These are phyloP conservation scores for Bubalus kerabau DNA, from an alignment of 2,113 vertebrate species.

Conservation along the genomic window DNA sequence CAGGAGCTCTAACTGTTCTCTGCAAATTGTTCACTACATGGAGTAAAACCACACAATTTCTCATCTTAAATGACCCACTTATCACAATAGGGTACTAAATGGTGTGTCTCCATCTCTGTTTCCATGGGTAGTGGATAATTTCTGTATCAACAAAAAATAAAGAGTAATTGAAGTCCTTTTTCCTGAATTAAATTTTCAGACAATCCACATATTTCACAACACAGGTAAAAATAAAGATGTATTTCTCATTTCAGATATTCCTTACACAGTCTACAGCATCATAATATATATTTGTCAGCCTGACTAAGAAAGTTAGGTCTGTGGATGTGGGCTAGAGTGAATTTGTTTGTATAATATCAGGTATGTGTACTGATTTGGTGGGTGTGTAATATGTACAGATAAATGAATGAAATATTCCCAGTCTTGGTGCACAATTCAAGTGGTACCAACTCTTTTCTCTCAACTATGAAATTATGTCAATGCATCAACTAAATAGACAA, in stretches of 20 bases:
- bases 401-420: background rate
- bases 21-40: background rate
- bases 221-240: background rate
- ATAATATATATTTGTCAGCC: background rate
- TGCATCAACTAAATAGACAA: background rate
- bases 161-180: background rate
- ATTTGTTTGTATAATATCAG: background rate
- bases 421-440: background rate
- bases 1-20: background rate
- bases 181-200: background rate
- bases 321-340: background rate
- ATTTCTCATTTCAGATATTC: background rate
- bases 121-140: background rate
- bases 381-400: background rate
- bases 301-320: background rate
- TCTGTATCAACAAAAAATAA: background rate
- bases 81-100: background rate
- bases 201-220: background rate
- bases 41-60: background rate
- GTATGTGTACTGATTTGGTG: background rate
- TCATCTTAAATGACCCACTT: background rate
- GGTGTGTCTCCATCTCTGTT: background rate
- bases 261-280: background rate
- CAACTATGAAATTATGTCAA: background rate
- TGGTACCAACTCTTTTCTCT: background rate